phyloP scores from a whole-genome alignment of 2,797 vertebrate genomes.

The Rallus crepitans region DNA sequence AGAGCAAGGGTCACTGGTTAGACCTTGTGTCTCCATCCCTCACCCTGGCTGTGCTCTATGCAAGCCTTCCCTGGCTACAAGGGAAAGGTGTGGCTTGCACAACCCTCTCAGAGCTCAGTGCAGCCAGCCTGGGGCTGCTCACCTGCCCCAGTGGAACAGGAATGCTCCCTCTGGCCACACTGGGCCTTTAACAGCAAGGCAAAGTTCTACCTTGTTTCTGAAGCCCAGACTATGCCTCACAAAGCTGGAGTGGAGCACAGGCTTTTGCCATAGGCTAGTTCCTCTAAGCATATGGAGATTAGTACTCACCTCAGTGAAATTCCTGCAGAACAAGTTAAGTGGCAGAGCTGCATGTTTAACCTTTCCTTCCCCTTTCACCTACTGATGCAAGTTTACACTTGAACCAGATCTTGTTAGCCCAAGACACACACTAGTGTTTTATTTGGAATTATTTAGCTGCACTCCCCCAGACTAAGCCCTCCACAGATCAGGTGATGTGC shows the following conservation, averaged over 20 bases:
- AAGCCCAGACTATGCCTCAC: background rate
- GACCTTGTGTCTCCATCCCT: background rate
- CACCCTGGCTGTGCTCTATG: background rate
- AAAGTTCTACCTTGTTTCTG: background rate
- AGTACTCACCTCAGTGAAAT: background rate
- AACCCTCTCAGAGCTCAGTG: background rate
- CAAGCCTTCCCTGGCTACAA: background rate
- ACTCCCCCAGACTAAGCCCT: background rate
- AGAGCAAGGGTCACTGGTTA: background rate
- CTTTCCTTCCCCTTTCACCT: conserved; percentile 14
- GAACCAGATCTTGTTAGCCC: background rate
- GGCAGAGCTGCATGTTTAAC: background rate
- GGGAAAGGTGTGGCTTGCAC: background rate
- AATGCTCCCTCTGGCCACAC: background rate
- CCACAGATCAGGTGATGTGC: background rate
- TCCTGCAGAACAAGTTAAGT: conserved; percentile 31
- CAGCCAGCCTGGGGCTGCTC: background rate
- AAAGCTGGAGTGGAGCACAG: background rate
- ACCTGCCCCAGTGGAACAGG: background rate
- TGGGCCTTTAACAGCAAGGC: background rate
- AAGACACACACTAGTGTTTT: background rate
- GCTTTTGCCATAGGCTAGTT: background rate
- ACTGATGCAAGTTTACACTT: background rate
- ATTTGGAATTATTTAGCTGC: background rate
- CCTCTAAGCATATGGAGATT: background rate